Base-by-base conservation (phyloP, 2,888 invertebrate genomes). In the Chalcosyrphus nemorum region DNA sequence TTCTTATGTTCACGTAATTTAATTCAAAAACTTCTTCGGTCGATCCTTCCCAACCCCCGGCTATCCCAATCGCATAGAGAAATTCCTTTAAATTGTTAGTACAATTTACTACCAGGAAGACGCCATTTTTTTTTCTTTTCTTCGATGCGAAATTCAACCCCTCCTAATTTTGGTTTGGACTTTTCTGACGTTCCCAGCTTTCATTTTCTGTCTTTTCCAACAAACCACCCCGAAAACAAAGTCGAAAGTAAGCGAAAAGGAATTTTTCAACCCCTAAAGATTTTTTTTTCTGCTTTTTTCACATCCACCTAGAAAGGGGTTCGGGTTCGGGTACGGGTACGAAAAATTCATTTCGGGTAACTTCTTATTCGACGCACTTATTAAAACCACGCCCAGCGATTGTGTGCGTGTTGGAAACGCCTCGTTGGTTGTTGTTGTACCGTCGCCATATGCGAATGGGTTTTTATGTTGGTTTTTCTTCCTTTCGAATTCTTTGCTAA, bases 321-420 rank as follows among this genome's bases (percentile, higher is more conserved):
- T 11, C n/a, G n/a, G n/a, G n/a, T 35, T 35, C 11, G 11, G 35
- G 43, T n/a, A n/a, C n/a, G n/a, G n/a, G 41, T 41, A 43, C 17
- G 43, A 43, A 43, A 35, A 56, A 52, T 47, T 4, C 7, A 17
- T 9, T 29, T 15, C 27, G 29, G 52, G 56, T 17, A 56, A 35
- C n/a, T 35, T 17, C 35, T 56, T 56, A 56, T 56, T 56, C 21
- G 56, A 56, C 35, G 56, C 35, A 56, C 56, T 56, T 56, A 17
- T 19, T n/a, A 17, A 56, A 56, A 56, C 56, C 56, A 56, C 56
- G 56, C 56, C 56, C 56, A 19, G 17, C 17, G 13, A 27, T 13
- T 24, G 24, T 29, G 52, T 52, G 52, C 52, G 29, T 15, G 7
- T 9, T 32, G 29, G 56, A 15, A 56, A 56, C 56, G 35, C 52